Conservation (phyloP, 2,888 invertebrate genomes). For the Lucinisca nassula region DNA sequence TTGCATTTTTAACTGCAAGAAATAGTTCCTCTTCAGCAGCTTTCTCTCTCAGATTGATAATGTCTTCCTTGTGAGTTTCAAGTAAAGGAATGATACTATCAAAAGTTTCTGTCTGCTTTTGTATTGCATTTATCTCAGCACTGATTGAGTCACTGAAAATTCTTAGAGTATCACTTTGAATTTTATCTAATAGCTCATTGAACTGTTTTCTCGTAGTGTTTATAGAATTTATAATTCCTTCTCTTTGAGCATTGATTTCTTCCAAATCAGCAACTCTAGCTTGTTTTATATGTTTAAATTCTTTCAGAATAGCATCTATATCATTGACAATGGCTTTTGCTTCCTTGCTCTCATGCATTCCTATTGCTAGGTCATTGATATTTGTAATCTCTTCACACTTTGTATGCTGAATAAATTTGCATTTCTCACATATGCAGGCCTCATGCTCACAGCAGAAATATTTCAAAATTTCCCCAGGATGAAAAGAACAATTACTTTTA, state of each 20-base stretch:
- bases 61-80: not conserved
- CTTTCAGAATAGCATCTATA: not conserved
- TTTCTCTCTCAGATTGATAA: not conserved
- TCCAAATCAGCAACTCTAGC: not conserved
- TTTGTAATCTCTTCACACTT: not conserved
- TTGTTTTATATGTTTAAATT: not conserved
- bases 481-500: not conserved
- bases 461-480: not conserved
- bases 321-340: not conserved
- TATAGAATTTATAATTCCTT: not conserved
- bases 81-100: not conserved
- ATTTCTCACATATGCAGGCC: not conserved
- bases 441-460: not conserved
- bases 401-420: not conserved
- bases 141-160: not conserved
- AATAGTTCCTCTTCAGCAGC: not conserved
- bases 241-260: not conserved
- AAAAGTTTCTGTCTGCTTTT: constrained; percentile 9
- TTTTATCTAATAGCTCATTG: not conserved
- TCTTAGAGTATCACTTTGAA: not conserved
- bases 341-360: not conserved
- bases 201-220: not conserved
- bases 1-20: not conserved
- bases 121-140: not conserved
- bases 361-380: not conserved